Conservation (phyloP, 2,888 invertebrate genomes). For the Eilema griseolum region DNA sequence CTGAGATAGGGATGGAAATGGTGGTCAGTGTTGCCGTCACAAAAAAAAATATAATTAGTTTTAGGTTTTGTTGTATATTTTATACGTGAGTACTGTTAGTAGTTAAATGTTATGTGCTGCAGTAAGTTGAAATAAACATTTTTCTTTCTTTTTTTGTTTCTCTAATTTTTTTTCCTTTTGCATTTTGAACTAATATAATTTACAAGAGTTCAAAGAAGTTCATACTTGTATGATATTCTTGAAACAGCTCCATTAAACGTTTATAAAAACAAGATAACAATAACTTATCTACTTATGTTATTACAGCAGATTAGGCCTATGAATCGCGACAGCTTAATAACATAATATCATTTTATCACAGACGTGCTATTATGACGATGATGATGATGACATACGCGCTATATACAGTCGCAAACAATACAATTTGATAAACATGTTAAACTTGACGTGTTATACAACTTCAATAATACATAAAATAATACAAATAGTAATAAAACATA, state of each 20-base stretch:
- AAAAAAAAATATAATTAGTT: too few species aligned
- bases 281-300: background rate
- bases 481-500: too few species aligned
- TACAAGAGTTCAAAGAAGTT: background rate
- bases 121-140: too few species aligned
- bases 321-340: background rate
- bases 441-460: background rate
- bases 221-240: background rate
- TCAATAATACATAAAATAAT: background rate
- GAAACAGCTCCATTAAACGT: background rate
- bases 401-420: background rate
- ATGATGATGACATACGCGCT: background rate
- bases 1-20: too few species aligned
- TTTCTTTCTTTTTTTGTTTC: too few species aligned
- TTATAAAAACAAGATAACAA: background rate
- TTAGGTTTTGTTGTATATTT: too few species aligned
- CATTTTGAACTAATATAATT: background rate
- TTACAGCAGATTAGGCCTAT: background rate
- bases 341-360: slow-evolving; percentile 6
- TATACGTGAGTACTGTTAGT: too few species aligned
- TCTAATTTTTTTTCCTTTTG: too few species aligned
- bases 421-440: background rate
- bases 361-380: background rate
- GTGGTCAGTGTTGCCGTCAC: too few species aligned
- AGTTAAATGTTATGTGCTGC: too few species aligned